Evolutionary conservation across 2,113 vertebrate genomes (phyloP), one percentile per base, ranked within the genome.

Genomic region (Boulengeromyrus knoepffleri): DNA sequence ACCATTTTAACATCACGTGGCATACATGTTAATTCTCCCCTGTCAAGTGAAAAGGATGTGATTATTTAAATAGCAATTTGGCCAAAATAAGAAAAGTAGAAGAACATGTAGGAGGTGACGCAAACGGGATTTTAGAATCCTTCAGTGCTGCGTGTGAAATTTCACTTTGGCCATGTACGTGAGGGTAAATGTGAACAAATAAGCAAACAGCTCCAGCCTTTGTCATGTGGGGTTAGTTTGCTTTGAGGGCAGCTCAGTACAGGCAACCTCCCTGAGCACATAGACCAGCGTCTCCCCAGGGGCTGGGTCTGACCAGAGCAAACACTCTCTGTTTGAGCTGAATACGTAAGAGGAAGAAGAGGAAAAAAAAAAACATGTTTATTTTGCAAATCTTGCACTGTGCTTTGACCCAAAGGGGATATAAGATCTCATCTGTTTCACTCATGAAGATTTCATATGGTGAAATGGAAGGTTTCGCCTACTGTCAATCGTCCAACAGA

Each of bases 191-290:
- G n/a, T 87, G 21, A 77, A 39, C 12, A 31, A 52, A 52, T 53
- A 7, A 52, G 5, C 17, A 39, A 88, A 39, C 8, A 62, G 0
- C 87, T 12, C 19, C 39, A 12, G 8, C 1, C 36, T 21, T 24
- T 62, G 87, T 42, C 27, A 58, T 62, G 87, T n/a, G 53, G 19
- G 9, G 4, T 27, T 10, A 46, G 87, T 88, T 49, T 58, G 53
- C 53, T 88, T 62, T 62, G 39, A 8, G 53, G 47, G 87, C 39
- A 19, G 87, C 53, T 6, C 53, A 24, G 87, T n/a, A 24, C 15
- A n/a, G 87, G 39, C 12, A 46, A 1, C 87, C 87, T 88, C 87
- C 87, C 27, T 88, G 52, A 66, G 87, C 87, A 88, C 87, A 88
- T 46, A 88, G 19, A 62, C 7, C 6, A 15, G 21, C 36, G 3